phyloP scores from a whole-genome alignment of 2,888 invertebrate species.

The Ashinkailepas kermadecensis region DNA sequence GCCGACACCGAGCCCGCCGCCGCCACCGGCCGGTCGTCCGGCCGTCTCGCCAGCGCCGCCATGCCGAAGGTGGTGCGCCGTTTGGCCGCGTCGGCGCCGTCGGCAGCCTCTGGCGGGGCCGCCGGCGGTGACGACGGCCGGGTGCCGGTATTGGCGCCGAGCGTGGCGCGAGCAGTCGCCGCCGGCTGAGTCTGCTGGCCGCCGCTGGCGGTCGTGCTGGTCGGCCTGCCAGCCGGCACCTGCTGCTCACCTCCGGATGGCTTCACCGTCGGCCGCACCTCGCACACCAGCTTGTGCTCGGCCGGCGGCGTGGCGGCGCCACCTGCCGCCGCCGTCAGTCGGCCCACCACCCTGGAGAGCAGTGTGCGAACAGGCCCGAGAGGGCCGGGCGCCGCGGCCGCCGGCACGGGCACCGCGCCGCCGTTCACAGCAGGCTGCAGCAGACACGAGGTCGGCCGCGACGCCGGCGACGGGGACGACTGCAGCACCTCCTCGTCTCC shows the following conservation, averaged over 20 bases:
- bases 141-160: not conserved
- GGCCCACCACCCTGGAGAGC: not conserved
- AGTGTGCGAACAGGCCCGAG: not conserved
- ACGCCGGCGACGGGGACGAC: not conserved
- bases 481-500: constrained; percentile 5
- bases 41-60: not conserved
- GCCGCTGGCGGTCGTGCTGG: too few relatives aligned
- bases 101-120: too few relatives aligned
- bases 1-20: not conserved
- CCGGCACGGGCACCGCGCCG: not conserved
- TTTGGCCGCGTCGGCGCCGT: not conserved
- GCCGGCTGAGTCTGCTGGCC: not conserved
- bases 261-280: not conserved
- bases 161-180: not conserved
- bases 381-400: not conserved
- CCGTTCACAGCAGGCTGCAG: too few relatives aligned
- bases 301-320: not conserved
- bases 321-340: not conserved
- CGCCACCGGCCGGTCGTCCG: not conserved
- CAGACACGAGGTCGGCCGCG: not conserved
- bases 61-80: not conserved
- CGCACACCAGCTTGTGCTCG: not conserved
- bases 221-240: not conserved
- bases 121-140: too few relatives aligned
- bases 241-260: not conserved